Evolutionary conservation across 2,113 vertebrate species (phyloP), one percentile per base, ranked within the genome.

Genomic region (Trichechus manatus): DNA sequence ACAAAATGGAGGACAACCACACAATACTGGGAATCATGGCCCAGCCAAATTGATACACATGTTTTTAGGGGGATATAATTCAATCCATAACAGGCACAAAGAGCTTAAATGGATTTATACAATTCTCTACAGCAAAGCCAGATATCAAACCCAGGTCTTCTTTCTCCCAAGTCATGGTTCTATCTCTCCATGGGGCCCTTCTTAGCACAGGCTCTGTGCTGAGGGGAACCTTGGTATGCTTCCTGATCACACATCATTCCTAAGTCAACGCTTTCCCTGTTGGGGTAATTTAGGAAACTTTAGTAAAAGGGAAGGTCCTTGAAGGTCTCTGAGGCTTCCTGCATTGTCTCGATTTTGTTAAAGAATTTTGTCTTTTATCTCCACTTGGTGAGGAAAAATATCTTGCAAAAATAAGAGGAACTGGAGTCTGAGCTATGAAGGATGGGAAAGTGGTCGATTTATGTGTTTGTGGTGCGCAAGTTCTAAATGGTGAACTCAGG

Each of bases 271-370:
- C 29, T 64, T 29, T 29, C 11, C 25, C 36, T 53, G 2, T n/a
- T 13, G 5, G 36, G 14, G 39, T 86, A 66, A 64, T 80, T 90
- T 75, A 77, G 59, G 70, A 85, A 88, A 94, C 84, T 53, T 59
- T 70, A 36, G 9, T 74, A 82, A 84, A 87, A 22, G 6, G n/a
- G 23, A 56, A 89, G 44, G 50, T 17, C 9, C 13, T 44, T 61
- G 17, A 63, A 64, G 31, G 44, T 56, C 93, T 53, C 42, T 44
- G 2, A 87, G 61, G 66, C 23, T 63, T 9, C 50, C 15, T 70
- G 2, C 86, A 22, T 72, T 87, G 29, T 94, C 83, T 66, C 86
- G 14, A 85, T 83, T 94, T 42, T 93, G 4, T 87, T 87, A 93
- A 94, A 87, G 19, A 96, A 83, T 31, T 59, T 93, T 68, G 6